Percentiles rank a stretch among this genome's conserved stretches.
These are phyloP conservation scores for Spodoptera exigua DNA, from an alignment of 2,888 invertebrate genomes.

Conservation along the genomic window DNA sequence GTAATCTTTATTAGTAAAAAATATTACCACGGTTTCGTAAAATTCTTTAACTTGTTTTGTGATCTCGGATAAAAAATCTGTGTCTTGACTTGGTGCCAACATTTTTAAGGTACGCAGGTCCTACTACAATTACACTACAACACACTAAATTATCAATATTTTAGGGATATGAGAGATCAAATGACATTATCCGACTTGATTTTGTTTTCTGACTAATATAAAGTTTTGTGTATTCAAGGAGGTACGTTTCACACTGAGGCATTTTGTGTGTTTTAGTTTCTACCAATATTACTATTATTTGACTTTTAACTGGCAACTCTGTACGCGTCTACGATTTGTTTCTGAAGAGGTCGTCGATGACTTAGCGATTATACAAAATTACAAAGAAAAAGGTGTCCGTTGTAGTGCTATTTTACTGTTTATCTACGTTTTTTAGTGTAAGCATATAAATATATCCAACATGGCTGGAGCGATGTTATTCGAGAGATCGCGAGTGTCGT, in stretches of 20 bases:
- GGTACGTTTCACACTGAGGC: too few relatives aligned
- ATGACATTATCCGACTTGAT: too few relatives aligned
- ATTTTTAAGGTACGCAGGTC: slow-evolving; percentile 6
- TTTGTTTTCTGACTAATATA: too few relatives aligned
- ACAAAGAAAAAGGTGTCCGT: slow-evolving; percentile 85
- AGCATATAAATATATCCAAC: slow-evolving; percentile 87
- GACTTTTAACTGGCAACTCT: slow-evolving; percentile 68
- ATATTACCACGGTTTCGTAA: slow-evolving; percentile 81
- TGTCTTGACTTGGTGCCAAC: slow-evolving; percentile 56
- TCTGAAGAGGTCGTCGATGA: slow-evolving; percentile 88
- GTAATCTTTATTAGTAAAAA: slow-evolving; percentile 77
- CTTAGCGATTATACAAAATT: slow-evolving; percentile 89
- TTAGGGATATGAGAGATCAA: too few relatives aligned
- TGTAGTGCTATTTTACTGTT: slow-evolving; percentile 81
- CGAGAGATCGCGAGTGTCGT: slow-evolving; percentile 94
- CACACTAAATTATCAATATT: too few relatives aligned
- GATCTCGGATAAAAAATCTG: slow-evolving; percentile 76
- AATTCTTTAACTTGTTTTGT: slow-evolving; percentile 78
- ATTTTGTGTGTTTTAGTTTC: slow-evolving; percentile 17
- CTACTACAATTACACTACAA: too few relatives aligned
- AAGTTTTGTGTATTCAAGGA: too few relatives aligned
- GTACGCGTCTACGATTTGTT: slow-evolving; percentile 88
- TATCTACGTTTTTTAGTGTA: slow-evolving; percentile 80
- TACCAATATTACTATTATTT: slow-evolving; percentile 7
- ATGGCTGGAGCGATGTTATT: slow-evolving; percentile 98